phyloP scores from a whole-genome alignment of 2,888 invertebrate genomes.

The Psylliodes chrysocephalus region DNA sequence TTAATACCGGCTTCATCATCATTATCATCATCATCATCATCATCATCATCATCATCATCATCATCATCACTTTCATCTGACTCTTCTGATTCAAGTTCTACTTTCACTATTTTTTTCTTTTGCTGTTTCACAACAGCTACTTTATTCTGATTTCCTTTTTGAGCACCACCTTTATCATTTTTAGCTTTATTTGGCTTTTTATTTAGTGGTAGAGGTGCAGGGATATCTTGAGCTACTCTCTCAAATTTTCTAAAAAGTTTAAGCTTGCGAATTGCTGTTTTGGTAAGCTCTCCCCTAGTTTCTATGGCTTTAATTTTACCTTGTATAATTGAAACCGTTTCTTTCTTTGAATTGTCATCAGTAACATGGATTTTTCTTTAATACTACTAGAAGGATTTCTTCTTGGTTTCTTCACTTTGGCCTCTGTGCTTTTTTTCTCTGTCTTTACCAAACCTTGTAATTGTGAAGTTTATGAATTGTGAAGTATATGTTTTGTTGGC shows the following conservation, averaged over 20 bases:
- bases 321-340: slow-evolving; percentile 18
- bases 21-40: background rate
- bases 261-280: slow-evolving; percentile 28
- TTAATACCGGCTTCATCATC: background rate
- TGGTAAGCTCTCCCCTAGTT: slow-evolving; percentile 17
- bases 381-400: background rate
- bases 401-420: background rate
- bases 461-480: too few relatives aligned
- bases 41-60: slow-evolving; percentile 4
- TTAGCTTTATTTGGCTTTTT: background rate
- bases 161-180: background rate
- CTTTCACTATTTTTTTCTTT: background rate
- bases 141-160: background rate
- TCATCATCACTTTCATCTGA: background rate
- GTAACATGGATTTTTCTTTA: slow-evolving; percentile 6
- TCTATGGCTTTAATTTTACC: slow-evolving; percentile 24
- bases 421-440: background rate
- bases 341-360: slow-evolving; percentile 1
- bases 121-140: background rate
- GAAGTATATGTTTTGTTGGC: too few relatives aligned
- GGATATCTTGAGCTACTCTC: slow-evolving; percentile 20
- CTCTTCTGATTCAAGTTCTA: too few relatives aligned
- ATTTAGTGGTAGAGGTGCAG: background rate
- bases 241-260: slow-evolving; percentile 25
- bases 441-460: background rate